Conservation (phyloP, 2,797 vertebrate species). For the Clarias fuscus region DNA sequence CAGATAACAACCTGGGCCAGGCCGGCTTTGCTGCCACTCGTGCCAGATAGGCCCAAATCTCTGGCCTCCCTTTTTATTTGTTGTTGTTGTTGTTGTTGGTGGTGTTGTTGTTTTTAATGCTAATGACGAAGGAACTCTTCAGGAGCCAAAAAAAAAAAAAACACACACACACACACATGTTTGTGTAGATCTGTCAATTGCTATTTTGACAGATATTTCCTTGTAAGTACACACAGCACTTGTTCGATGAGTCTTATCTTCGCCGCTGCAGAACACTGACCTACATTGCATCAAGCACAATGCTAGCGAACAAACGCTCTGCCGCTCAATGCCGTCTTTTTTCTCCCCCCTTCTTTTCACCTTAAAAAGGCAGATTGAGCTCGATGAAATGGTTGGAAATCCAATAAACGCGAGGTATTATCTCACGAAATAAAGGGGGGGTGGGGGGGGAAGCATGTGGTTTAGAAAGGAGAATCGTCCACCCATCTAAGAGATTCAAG, state of each 20-base stretch:
- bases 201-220: constrained; percentile 99
- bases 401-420: constrained; percentile 98
- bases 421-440: constrained; percentile 82
- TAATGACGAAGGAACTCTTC: constrained; percentile 99
- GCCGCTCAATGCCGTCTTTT: constrained; percentile 88
- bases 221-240: constrained; percentile 99
- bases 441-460: not conserved
- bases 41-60: constrained; percentile 99
- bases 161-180: constrained; percentile 57
- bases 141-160: constrained; percentile 83
- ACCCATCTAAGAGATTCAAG: constrained; percentile 88
- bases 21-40: constrained; percentile 95
- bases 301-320: constrained; percentile 92
- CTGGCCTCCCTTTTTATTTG: constrained; percentile 85
- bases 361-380: constrained; percentile 97
- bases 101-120: constrained; percentile 76
- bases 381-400: constrained; percentile 98
- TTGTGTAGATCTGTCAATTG: constrained; percentile 99
- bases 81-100: not conserved
- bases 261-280: constrained; percentile 98
- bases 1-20: constrained; percentile 99
- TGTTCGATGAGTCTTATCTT: constrained; percentile 99
- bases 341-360: constrained; percentile 85
- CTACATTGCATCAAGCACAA: constrained; percentile 99
- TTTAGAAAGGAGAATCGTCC: constrained; percentile 89